These are phyloP conservation scores for Polydrusus tereticollis DNA, from an alignment of 2,888 invertebrate species.

Conservation along the genomic window DNA sequence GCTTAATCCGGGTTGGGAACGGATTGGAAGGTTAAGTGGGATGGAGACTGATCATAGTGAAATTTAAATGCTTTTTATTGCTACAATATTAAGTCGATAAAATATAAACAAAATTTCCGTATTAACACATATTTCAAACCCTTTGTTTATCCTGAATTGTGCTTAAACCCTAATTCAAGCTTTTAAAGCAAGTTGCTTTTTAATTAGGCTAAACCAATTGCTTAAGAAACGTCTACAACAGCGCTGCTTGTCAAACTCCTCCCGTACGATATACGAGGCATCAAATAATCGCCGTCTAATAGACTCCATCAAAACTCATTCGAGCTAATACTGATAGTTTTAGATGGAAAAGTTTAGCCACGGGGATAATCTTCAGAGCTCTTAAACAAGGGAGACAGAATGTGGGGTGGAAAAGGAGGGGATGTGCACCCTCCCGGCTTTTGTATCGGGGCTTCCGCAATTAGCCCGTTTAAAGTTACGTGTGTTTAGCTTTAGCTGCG, in stretches of 20 bases:
- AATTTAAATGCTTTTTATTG: not conserved
- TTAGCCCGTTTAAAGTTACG: conserved; percentile 26
- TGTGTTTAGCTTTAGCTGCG: conserved; percentile 13
- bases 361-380: conserved; percentile 33
- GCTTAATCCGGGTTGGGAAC: conserved; percentile 9
- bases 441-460: conserved; percentile 21
- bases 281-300: conserved; percentile 37
- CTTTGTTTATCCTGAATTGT: no score
- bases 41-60: not conserved
- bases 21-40: not conserved
- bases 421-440: conserved; percentile 16
- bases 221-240: conserved; percentile 10
- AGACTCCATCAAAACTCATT: conserved; percentile 41
- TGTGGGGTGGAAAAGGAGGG: conserved; percentile 8
- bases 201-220: not conserved
- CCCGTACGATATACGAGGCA: conserved; percentile 29
- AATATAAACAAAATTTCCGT: no score
- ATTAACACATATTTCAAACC: no score
- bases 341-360: conserved; percentile 44
- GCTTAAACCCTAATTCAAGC: not conserved
- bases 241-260: conserved; percentile 15
- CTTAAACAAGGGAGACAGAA: conserved; percentile 17
- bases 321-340: conserved; percentile 46
- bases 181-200: not conserved
- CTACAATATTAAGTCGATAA: no score